phyloP scores from a whole-genome alignment of 2,797 vertebrate species.

The Rousettus madagascariensis region DNA sequence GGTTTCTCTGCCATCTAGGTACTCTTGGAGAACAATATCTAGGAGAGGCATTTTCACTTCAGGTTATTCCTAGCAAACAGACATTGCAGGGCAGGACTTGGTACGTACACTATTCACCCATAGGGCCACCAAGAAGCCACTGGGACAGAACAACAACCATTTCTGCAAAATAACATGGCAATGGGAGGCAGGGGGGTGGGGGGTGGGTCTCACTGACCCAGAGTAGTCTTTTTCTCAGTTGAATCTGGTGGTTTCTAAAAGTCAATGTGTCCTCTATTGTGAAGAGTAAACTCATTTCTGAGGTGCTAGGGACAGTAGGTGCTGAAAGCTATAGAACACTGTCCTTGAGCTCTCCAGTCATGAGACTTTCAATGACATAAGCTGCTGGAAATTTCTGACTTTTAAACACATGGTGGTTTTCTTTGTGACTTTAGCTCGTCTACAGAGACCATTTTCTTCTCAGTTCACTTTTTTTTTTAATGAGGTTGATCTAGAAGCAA shows the following conservation, averaged over 20 bases:
- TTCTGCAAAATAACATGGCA: neutral
- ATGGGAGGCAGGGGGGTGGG: no score
- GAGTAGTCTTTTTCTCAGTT: neutral
- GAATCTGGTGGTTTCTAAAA: neutral
- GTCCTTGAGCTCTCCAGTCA: neutral
- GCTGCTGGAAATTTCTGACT: neutral
- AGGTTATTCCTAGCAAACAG: neutral
- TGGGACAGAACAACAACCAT: neutral
- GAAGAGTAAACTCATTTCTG: neutral
- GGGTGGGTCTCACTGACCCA: neutral
- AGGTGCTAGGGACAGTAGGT: neutral
- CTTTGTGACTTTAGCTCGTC: neutral
- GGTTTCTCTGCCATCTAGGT: neutral
- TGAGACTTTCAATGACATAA: neutral
- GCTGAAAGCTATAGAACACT: neutral
- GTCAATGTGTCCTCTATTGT: neutral
- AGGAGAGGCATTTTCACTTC: neutral
- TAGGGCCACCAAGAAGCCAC: neutral
- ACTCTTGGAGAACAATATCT: neutral
- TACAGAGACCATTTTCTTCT: neutral
- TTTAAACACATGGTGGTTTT: neutral
- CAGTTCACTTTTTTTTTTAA: neutral
- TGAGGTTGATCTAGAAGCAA: slow-evolving; percentile 3
- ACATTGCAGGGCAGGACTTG: neutral
- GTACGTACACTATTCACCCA: neutral